Conservation (phyloP, 2,113 vertebrate genomes). For the Salvelinus sp. region DNA sequence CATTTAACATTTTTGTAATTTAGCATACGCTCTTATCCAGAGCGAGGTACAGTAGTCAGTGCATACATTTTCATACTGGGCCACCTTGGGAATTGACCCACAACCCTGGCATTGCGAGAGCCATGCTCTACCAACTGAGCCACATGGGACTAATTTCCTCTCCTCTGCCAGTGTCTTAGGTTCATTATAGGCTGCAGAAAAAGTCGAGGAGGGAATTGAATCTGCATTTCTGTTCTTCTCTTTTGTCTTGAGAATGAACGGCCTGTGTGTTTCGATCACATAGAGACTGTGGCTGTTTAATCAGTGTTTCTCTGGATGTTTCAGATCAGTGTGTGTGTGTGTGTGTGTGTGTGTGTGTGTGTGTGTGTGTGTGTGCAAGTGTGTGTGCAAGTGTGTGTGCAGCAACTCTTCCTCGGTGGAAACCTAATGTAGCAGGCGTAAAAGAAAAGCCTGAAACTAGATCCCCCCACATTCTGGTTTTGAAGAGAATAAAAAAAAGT, state of each 20-base stretch:
- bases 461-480: too few species aligned
- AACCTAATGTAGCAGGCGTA: constrained; percentile 57
- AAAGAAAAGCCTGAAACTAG: too few species aligned
- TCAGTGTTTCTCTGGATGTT: constrained; percentile 18
- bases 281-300: constrained; percentile 32
- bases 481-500: too few species aligned
- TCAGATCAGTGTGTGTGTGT: not conserved
- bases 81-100: too few species aligned
- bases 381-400: constrained; percentile 29
- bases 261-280: constrained; percentile 21
- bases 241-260: not conserved
- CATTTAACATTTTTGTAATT: too few species aligned
- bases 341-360: constrained; percentile 29
- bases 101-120: too few species aligned
- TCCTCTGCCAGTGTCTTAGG: too few species aligned
- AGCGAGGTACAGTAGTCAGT: too few species aligned
- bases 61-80: too few species aligned
- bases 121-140: too few species aligned
- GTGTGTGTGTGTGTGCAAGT: not conserved
- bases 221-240: not conserved
- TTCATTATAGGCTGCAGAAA: not conserved
- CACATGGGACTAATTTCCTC: too few species aligned
- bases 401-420: constrained; percentile 34
- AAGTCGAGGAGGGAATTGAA: constrained; percentile 21
- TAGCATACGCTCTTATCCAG: too few species aligned